A percentile compares a stretch with the other conserved stretches of the same genome.
Evolutionary conservation across 2,888 invertebrate genomes (phyloP).

Genomic region (Apotomis turbidana): DNA sequence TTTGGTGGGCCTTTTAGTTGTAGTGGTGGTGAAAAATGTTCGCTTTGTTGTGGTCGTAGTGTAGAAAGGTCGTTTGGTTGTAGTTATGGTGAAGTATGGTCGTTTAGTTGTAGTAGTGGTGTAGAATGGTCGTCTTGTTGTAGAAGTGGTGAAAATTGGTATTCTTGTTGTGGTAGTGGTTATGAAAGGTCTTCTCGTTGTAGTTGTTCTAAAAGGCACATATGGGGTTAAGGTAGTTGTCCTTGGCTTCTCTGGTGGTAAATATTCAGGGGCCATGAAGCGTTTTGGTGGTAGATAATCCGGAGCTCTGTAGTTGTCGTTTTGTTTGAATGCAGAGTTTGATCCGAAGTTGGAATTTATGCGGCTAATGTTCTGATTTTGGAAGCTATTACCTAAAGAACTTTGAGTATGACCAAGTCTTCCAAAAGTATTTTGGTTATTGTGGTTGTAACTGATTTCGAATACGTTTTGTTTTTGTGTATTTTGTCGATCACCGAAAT

Average conservation of each 20-base stretch:
- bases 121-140: not conserved
- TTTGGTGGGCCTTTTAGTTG: not conserved
- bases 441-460: not conserved
- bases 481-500: constrained; percentile 1
- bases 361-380: not conserved
- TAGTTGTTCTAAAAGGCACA: not conserved
- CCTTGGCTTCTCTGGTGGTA: constrained; percentile 3
- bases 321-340: constrained; percentile 1
- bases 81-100: not conserved
- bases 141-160: constrained; percentile 2
- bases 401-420: constrained; percentile 3
- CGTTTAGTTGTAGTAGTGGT: not conserved
- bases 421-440: not conserved
- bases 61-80: not conserved
- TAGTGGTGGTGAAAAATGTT: not conserved
- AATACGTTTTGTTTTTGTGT: constrained; percentile 1
- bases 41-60: not conserved
- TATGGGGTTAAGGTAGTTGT: not conserved
- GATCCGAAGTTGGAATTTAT: not conserved
- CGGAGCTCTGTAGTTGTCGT: not conserved
- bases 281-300: constrained; percentile 18
- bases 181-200: constrained; percentile 4
- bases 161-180: constrained; percentile 5
- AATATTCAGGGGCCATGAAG: constrained; percentile 14
- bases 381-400: not conserved